phyloP scores from a whole-genome alignment of 2,888 invertebrate species.

The Pseudolycoriella hygida region DNA sequence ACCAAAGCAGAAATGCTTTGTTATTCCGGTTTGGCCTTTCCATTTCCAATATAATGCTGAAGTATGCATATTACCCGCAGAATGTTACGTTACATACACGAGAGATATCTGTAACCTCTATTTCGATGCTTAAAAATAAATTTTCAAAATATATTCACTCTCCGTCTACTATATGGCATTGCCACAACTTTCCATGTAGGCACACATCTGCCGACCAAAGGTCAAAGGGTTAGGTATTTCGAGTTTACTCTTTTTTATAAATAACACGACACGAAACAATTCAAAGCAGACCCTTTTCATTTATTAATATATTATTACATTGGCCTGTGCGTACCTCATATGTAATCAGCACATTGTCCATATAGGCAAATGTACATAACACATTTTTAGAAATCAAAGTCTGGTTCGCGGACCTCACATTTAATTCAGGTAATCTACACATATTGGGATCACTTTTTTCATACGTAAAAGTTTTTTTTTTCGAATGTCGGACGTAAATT shows the following conservation, averaged over 20 bases:
- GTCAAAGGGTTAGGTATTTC: slow-evolving; percentile 2
- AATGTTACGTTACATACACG: too few species aligned
- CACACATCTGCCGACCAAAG: slow-evolving; percentile 3
- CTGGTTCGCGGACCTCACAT: background rate
- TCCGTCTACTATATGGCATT: background rate
- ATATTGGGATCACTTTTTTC: background rate
- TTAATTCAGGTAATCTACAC: slow-evolving; percentile 3
- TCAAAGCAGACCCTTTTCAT: background rate
- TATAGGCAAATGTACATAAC: too few species aligned
- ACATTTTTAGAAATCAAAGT: background rate
- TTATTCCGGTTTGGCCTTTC: too few species aligned
- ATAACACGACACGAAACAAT: background rate
- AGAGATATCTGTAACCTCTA: too few species aligned
- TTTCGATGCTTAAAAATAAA: too few species aligned
- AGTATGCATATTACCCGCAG: too few species aligned
- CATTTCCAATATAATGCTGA: too few species aligned
- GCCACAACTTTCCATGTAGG: background rate
- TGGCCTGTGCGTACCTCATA: too few species aligned
- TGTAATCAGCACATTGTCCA: too few species aligned
- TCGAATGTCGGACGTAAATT: too few species aligned
- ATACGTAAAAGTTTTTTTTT: background rate
- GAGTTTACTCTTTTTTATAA: background rate
- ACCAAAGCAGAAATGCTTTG: too few species aligned
- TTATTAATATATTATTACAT: background rate
- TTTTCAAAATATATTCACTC: too few species aligned